Percentiles rank a stretch among this genome's conserved stretches.
These are phyloP conservation scores for Prietella phreatophila DNA, from an alignment of 2,113 vertebrate genomes.

Conservation along the genomic window DNA sequence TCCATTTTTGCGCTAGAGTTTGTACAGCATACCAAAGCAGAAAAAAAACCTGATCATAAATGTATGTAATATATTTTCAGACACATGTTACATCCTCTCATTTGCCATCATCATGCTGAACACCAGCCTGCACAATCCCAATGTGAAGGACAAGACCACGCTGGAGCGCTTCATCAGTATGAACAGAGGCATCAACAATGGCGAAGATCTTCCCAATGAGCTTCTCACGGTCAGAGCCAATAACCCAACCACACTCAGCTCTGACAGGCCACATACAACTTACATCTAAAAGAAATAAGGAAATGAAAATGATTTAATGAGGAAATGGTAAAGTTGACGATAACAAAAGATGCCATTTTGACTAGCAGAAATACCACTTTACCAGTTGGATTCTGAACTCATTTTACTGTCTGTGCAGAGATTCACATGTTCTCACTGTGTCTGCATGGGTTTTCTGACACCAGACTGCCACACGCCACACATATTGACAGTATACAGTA, in stretches of 20 bases:
- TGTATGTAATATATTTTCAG: slow-evolving; percentile 63
- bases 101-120: slow-evolving; percentile 98
- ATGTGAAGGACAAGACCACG: slow-evolving; percentile 87
- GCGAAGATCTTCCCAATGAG: slow-evolving; percentile 80
- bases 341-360: not conserved
- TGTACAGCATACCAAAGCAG: not conserved
- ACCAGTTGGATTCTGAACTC: not conserved
- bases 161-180: slow-evolving; percentile 90
- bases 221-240: slow-evolving; percentile 80
- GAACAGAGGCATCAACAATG: slow-evolving; percentile 90
- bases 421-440: not conserved
- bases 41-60: not conserved
- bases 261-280: not conserved
- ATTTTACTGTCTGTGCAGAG: not conserved
- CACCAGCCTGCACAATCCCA: slow-evolving; percentile 96
- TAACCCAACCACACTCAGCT: not conserved
- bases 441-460: not conserved
- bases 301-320: not conserved
- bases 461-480: not conserved
- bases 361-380: not conserved
- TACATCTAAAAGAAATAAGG: not conserved
- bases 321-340: not conserved
- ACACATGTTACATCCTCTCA: slow-evolving; percentile 94
- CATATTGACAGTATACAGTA: not conserved
- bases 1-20: not conserved